Conservation (phyloP, 1,140 invertebrate species). For the Bombus pascuorum region DNA sequence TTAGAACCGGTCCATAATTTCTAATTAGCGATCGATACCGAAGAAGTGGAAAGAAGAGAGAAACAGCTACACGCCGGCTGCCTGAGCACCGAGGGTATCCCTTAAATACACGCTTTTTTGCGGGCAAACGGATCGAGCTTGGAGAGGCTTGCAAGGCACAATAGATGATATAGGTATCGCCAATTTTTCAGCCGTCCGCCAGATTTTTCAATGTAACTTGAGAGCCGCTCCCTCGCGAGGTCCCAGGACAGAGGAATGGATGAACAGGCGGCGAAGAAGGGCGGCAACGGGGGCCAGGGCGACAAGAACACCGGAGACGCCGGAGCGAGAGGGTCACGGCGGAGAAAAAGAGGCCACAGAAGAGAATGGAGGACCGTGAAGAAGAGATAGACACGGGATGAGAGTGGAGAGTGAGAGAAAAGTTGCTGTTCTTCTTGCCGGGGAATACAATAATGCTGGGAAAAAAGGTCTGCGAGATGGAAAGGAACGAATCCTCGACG, state of each 20-base stretch:
- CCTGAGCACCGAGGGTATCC: constrained; percentile 18
- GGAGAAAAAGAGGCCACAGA: constrained; percentile 56
- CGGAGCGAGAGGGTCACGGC: constrained; percentile 18
- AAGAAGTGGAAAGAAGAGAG: background rate
- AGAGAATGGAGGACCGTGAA: constrained; percentile 36
- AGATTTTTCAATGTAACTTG: constrained; percentile 72
- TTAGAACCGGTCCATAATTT: constrained; percentile 37
- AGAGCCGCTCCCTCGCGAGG: constrained; percentile 69
- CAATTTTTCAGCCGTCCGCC: constrained; percentile 70
- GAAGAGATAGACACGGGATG: constrained; percentile 56
- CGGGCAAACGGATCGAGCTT: constrained; percentile 4
- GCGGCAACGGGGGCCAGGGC: constrained; percentile 55
- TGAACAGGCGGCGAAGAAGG: constrained; percentile 63
- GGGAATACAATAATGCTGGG: constrained; percentile 64
- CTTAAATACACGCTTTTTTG: constrained; percentile 59
- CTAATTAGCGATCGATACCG: constrained; percentile 47
- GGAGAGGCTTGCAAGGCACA: constrained; percentile 44
- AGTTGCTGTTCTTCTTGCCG: constrained; percentile 45
- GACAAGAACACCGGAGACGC: constrained; percentile 63
- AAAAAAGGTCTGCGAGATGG: constrained; percentile 61
- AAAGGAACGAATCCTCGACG: constrained; percentile 65
- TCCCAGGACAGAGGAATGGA: constrained; percentile 69
- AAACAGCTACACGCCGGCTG: background rate
- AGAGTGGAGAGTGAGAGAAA: constrained; percentile 40
- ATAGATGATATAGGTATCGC: constrained; percentile 70